Evolutionary conservation across 2,888 invertebrate species (phyloP).

Genomic region (Ichneumoninae sp.): DNA sequence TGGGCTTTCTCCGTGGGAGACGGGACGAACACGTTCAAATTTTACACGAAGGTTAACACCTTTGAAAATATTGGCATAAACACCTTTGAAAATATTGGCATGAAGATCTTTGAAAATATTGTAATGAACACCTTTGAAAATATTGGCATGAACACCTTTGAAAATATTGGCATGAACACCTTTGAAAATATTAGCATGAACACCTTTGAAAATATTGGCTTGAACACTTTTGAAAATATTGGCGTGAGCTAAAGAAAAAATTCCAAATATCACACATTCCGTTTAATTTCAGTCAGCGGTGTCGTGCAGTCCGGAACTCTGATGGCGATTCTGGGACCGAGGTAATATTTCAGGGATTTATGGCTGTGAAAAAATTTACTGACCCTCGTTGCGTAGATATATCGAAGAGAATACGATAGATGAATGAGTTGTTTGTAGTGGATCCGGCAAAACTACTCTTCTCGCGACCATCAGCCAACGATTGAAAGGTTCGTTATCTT

Average conservation of each 20-base stretch:
- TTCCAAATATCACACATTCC: constrained; percentile 5
- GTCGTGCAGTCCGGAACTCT: constrained; percentile 89
- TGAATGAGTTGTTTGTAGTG: constrained; percentile 85
- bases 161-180: constrained; percentile 47
- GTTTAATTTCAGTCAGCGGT: constrained; percentile 88
- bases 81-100: too few relatives aligned
- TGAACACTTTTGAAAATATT: background rate
- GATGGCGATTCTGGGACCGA: constrained; percentile 91
- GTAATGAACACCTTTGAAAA: constrained; percentile 50
- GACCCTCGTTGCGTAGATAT: background rate
- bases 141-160: constrained; percentile 47
- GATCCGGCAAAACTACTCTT: constrained; percentile 91
- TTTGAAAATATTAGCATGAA: background rate
- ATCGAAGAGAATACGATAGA: background rate
- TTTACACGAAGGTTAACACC: constrained; percentile 85
- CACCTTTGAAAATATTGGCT: too few relatives aligned
- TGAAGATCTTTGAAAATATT: too few relatives aligned
- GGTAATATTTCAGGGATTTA: constrained; percentile 83
- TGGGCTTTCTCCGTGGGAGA: constrained; percentile 85
- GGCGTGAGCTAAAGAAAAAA: background rate
- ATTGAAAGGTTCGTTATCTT: constrained; percentile 85
- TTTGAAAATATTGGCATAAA: background rate
- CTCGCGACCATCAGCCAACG: constrained; percentile 90
- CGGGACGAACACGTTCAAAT: constrained; percentile 86
- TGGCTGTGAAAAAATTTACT: background rate